These are phyloP conservation scores for Pentalonia nigronervosa DNA, from an alignment of 1,140 invertebrate species.

Conservation along the genomic window DNA sequence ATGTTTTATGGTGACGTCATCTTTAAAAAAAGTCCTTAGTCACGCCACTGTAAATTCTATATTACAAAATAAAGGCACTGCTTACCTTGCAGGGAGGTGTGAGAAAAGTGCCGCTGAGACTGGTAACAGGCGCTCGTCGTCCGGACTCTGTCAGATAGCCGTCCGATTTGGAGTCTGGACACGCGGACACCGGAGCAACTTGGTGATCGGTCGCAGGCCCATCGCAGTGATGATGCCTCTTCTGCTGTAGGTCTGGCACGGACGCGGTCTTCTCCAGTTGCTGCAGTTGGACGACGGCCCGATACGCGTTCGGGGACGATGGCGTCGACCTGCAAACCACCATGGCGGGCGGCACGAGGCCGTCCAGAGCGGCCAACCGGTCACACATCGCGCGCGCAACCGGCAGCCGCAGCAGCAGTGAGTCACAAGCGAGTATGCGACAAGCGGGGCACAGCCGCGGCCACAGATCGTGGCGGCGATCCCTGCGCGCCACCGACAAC, in stretches of 20 bases:
- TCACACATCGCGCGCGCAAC: constrained; percentile 57
- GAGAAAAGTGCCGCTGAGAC: constrained; percentile 41
- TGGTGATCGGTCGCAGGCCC: background rate
- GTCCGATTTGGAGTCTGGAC: constrained; percentile 48
- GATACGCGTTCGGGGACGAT: constrained; percentile 40
- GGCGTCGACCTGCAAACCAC: constrained; percentile 44
- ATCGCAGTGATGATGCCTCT: background rate
- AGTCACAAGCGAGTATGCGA: constrained; percentile 19
- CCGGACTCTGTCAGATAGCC: constrained; percentile 27
- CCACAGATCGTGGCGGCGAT: background rate
- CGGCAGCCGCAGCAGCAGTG: constrained; percentile 20
- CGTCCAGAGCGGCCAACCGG: constrained; percentile 54
- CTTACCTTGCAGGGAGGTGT: constrained; percentile 22
- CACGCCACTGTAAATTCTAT: background rate
- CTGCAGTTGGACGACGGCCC: constrained; percentile 27
- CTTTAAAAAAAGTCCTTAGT: background rate
- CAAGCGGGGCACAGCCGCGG: background rate
- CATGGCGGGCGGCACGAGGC: constrained; percentile 23
- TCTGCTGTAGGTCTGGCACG: constrained; percentile 46
- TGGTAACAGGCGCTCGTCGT: constrained; percentile 28
- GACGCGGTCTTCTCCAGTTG: constrained; percentile 53
- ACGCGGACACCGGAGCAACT: background rate
- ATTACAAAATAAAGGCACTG: background rate
- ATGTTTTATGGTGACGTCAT: background rate
- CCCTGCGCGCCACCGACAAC: constrained; percentile 1